Percentiles rank a stretch among this genome's conserved stretches.
phyloP scores from a whole-genome alignment of 2,888 invertebrate genomes.

The Drosophila mimetica region DNA sequence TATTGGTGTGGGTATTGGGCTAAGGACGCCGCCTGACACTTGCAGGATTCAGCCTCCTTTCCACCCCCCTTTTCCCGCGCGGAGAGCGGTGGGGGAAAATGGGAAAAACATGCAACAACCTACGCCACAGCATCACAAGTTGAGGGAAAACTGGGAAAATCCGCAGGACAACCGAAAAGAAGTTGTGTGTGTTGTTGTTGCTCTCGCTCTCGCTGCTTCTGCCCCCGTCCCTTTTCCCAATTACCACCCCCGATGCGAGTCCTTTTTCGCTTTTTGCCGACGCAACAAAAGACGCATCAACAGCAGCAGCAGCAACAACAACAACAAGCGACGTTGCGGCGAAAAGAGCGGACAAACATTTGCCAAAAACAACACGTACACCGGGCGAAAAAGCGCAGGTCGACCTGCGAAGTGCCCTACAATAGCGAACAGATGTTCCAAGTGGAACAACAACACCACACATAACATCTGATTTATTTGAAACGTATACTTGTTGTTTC shows the following conservation, averaged over 20 bases:
- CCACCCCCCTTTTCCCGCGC: background rate
- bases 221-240: conserved; percentile 3
- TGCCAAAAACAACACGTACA: conserved; percentile 49
- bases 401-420: conserved; percentile 26
- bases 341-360: conserved; percentile 39
- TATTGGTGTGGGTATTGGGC: background rate
- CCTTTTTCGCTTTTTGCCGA: conserved; percentile 31
- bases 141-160: conserved; percentile 27
- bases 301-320: conserved; percentile 17
- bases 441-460: background rate
- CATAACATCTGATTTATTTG: too few relatives aligned
- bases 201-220: background rate
- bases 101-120: conserved; percentile 16
- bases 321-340: conserved; percentile 7
- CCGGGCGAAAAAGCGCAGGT: conserved; percentile 17
- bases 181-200: background rate
- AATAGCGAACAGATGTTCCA: background rate
- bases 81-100: background rate
- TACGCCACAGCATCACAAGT: conserved; percentile 35
- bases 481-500: too few relatives aligned
- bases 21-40: conserved; percentile 50
- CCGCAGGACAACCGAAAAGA: conserved; percentile 11
- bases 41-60: conserved; percentile 56
- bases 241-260: conserved; percentile 53
- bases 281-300: conserved; percentile 35